Base-by-base conservation (phyloP, 1,140 invertebrate genomes). In the Meteorus sp. region DNA sequence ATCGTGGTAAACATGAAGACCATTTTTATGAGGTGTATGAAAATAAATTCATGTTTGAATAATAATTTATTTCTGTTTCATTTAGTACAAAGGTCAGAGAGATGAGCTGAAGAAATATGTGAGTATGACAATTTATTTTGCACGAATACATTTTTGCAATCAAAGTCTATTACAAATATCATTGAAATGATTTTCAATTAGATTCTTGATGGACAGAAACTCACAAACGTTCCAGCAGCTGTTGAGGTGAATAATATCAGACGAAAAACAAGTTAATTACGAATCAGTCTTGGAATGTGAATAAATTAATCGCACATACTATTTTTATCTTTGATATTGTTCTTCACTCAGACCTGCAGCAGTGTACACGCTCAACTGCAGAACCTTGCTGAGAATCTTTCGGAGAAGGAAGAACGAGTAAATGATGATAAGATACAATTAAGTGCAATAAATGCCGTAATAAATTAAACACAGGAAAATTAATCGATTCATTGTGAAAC, bases 331-430 rank as follows among this genome's bases (percentile, higher is more conserved):
- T n/a, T n/a, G n/a, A n/a, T n/a, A n/a, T n/a, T n/a, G n/a, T n/a
- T n/a, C n/a, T n/a, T n/a, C n/a, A n/a, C n/a, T 25, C n/a, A 51
- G 29, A 17, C 17, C 22, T 15, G 29, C 45, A 25, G 17, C 0
- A 44, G 33, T 25, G 33, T 56, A 3, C 22, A 44, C 6, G 25
- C 31, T 7, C 13, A 47, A 20, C 23, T 56, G 1, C 13, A 56
- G 22, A 37, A 7, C n/a, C 27, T 56, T 4, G 17, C 43, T 44
- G 54, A 47, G 20, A 22, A 47, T 56, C 23, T 56, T 1, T 47
- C 41, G 6, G 15, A 33, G 6, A 56, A 56, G 29, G 27, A 56
- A 56, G n/a, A n/a, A n/a, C n/a, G n/a, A n/a, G n/a, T n/a, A n/a
- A n/a, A 6, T 2, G 29, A 31, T n/a, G n/a, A n/a, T n/a, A n/a